These are phyloP conservation scores for Oriolus oriolus DNA, from an alignment of 2,113 vertebrate genomes.

Conservation along the genomic window DNA sequence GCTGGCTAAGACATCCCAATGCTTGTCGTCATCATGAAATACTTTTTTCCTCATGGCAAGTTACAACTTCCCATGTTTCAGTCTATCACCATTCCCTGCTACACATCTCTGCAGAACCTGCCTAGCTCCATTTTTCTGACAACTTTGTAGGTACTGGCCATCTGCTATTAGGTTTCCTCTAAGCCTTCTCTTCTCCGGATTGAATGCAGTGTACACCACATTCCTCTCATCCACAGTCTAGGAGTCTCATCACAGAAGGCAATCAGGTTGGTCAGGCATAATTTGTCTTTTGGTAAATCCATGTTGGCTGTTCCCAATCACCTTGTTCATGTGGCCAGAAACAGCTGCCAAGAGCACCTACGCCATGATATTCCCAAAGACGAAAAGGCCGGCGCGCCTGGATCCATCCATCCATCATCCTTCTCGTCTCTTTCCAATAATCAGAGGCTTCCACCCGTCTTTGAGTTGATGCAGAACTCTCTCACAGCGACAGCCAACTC, in stretches of 20 bases:
- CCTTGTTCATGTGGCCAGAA: not conserved
- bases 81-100: not conserved
- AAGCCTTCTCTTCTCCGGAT: not conserved
- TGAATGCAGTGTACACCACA: not conserved
- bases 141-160: not conserved
- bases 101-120: not conserved
- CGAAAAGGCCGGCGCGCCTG: not conserved
- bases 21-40: not conserved
- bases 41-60: not conserved
- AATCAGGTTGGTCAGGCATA: not conserved
- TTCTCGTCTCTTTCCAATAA: not conserved
- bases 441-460: not conserved
- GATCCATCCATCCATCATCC: not conserved
- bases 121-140: not conserved
- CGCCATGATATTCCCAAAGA: not conserved
- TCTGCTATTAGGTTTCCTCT: not conserved
- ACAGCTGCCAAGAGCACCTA: not conserved
- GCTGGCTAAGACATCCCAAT: not conserved
- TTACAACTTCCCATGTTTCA: not conserved
- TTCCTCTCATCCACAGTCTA: not conserved
- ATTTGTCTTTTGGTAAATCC: not conserved
- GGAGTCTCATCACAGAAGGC: not conserved
- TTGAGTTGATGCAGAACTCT: not conserved
- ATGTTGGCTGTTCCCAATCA: not conserved
- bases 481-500: not conserved